Base-by-base conservation (phyloP, 2,888 invertebrate genomes). In the Timema podura region DNA sequence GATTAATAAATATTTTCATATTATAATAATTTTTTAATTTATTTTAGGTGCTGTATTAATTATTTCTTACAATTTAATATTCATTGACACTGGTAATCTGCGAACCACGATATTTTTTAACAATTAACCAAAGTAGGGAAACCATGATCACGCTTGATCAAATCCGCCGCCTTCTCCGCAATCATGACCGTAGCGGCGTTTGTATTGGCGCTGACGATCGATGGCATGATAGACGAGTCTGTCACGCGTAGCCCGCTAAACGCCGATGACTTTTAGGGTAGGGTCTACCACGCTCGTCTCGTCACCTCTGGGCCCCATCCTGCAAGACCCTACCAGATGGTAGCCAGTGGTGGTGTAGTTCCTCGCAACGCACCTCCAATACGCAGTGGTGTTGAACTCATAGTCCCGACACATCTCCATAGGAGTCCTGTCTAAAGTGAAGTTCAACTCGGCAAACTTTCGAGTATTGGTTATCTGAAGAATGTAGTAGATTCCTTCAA, bases 201-300 rank as follows among this genome's bases (percentile, higher is more conserved):
- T 61, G 61, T 61, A 30, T 61, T 30, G 30, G 44, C 61, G 11
- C 11, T 44, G 3, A 61, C 45, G 11, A 61, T 61, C 30, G 59
- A 2, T 9, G 61, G 61, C 7, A 61, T 9, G 8, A 61, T 44
- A 45, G 61, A 61, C 11, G 61, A 30, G 79, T 91, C 90, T 2
- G 88, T 88, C 64, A 91, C 89, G 8, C 91, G 82, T 45, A 90
- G 82, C 0, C 87, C 82, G 77, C 86, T 85, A 2, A 2, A 90
- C 80, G 0, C 89, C 89, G 78, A 88, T 85, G 44, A 89, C 88
- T 85, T 74, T 74, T 6, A 82, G 75, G 61, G 77, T 73, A 49
- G 78, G 78, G 72, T 82, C 81, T 2, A 84, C 82, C 9, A 83
- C 83, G 0, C 81, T 77, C 44, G 75, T 76, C 1, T 76, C 74